These are phyloP conservation scores for Xylocampa areola DNA, from an alignment of 2,888 invertebrate genomes.

Conservation along the genomic window DNA sequence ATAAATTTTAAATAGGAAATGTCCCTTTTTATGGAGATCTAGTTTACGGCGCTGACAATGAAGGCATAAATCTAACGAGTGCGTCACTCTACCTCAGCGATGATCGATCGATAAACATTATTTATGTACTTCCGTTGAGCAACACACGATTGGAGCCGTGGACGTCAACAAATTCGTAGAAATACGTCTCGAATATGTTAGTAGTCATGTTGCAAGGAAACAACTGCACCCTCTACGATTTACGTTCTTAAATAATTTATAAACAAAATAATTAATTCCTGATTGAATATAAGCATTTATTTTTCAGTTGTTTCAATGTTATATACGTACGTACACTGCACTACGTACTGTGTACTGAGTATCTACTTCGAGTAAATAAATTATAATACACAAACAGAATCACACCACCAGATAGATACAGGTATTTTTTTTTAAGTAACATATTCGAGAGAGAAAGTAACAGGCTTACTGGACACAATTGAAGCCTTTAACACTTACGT, in stretches of 20 bases:
- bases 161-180: slow-evolving; percentile 76
- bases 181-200: slow-evolving; percentile 62
- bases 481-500: slow-evolving; percentile 20
- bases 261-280: slow-evolving; percentile 33
- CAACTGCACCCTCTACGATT: slow-evolving; percentile 40
- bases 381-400: slow-evolving; percentile 30
- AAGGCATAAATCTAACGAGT: slow-evolving; percentile 88
- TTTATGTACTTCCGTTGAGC: slow-evolving; percentile 87
- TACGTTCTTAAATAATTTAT: slow-evolving; percentile 42
- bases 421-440: slow-evolving; percentile 7
- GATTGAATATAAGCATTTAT: slow-evolving; percentile 7
- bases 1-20: slow-evolving; percentile 90
- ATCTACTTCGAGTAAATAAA: slow-evolving; percentile 35
- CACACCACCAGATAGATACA: slow-evolving; percentile 16
- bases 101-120: slow-evolving; percentile 90
- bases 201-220: slow-evolving; percentile 34
- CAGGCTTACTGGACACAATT: slow-evolving; percentile 2
- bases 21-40: slow-evolving; percentile 90
- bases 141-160: slow-evolving; percentile 73
- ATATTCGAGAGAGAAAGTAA: slow-evolving; percentile 11
- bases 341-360: neutral
- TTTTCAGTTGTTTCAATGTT: slow-evolving; percentile 12
- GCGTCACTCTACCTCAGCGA: slow-evolving; percentile 82
- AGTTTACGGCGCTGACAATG: slow-evolving; percentile 89
- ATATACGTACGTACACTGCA: no score